Conservation (phyloP, 2,113 vertebrate species). For the Muntiacus muntjak region DNA sequence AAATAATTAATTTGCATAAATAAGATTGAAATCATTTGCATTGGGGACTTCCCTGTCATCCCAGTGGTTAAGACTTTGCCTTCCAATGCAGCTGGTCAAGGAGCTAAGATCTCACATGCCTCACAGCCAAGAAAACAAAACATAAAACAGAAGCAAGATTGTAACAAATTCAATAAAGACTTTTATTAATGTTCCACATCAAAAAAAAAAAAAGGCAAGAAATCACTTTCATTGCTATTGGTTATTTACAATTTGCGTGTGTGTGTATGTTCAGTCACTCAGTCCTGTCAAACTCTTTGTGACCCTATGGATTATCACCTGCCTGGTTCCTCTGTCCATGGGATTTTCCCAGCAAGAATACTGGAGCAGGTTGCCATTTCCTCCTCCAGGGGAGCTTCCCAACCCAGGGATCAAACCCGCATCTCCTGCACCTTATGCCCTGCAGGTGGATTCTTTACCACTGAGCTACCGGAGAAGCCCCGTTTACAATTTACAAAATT, state of each 20-base stretch:
- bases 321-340: background rate
- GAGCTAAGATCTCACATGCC: background rate
- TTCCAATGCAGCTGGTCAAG: background rate
- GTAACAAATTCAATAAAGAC: background rate
- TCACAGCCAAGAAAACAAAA: background rate
- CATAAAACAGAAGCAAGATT: background rate
- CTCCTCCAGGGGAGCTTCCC: background rate
- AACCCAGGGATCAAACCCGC: background rate
- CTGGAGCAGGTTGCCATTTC: background rate
- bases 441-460: background rate
- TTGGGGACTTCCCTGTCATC: background rate
- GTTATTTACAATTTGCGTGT: background rate
- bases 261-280: accelerated
- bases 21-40: background rate
- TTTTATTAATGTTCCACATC: background rate
- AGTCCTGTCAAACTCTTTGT: background rate
- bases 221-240: background rate
- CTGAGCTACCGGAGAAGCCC: background rate
- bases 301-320: background rate
- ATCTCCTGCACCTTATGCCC: background rate
- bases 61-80: background rate
- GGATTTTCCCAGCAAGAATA: background rate
- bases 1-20: background rate
- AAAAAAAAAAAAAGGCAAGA: background rate
- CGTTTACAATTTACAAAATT: background rate